phyloP scores from a whole-genome alignment of 2,113 vertebrate species.

The Rhinolophus ferrumequinum region DNA sequence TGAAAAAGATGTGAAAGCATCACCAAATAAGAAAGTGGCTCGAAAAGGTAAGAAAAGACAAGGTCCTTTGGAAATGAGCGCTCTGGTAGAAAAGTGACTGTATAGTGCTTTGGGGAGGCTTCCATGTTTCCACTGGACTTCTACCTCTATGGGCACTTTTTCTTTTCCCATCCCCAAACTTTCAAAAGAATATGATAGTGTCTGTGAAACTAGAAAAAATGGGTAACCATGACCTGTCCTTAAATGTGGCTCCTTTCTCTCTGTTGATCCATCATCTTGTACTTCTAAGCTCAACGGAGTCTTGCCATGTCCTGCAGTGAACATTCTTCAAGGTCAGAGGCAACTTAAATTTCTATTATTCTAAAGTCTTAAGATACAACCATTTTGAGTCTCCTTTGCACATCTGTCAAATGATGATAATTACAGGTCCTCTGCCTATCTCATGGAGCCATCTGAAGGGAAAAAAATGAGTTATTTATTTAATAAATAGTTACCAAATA shows the following conservation, averaged over 20 bases:
- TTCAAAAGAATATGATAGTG: neutral
- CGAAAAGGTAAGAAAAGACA: neutral
- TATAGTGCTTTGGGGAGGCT: rapidly evolving
- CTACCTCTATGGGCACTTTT: neutral
- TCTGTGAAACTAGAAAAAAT: neutral
- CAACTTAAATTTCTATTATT: neutral
- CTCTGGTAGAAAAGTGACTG: neutral
- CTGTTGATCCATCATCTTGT: neutral
- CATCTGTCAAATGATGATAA: neutral
- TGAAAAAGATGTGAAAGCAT: neutral
- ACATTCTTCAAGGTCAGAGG: neutral
- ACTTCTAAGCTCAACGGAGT: neutral
- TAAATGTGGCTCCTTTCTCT: neutral
- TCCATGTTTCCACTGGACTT: neutral
- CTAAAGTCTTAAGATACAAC: neutral
- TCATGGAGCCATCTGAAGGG: neutral
- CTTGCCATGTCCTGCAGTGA: neutral
- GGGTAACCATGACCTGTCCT: neutral
- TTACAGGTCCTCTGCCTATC: neutral
- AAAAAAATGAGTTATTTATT: neutral
- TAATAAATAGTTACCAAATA: neutral
- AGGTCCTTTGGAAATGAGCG: neutral
- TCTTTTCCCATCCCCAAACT: neutral
- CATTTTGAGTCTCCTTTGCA: neutral
- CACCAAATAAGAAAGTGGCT: neutral